Conservation (phyloP, 2,113 vertebrate species). For the Oceanodroma tethys region DNA sequence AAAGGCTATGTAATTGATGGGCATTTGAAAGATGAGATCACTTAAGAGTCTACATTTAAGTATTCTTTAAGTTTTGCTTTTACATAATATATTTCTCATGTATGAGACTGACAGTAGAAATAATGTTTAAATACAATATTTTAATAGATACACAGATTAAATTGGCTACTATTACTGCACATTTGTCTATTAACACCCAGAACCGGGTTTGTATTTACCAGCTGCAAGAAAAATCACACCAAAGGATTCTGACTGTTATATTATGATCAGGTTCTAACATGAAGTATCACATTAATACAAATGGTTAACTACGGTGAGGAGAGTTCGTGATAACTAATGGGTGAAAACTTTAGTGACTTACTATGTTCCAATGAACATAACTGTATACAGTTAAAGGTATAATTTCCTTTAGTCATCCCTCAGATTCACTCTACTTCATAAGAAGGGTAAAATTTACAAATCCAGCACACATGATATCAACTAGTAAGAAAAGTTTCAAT, state of each 20-base stretch:
- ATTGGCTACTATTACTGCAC: neutral
- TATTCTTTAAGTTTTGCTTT: neutral
- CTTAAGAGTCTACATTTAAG: neutral
- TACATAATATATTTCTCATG: neutral
- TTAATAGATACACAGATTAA: neutral
- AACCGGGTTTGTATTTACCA: neutral
- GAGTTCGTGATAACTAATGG: constrained; percentile 1
- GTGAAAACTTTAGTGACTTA: neutral
- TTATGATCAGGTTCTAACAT: neutral
- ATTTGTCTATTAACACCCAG: neutral
- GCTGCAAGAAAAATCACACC: neutral
- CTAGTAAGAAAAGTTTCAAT: neutral
- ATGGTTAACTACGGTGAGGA: constrained; percentile 4
- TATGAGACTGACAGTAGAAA: neutral
- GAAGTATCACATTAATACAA: constrained; percentile 10
- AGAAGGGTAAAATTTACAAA: neutral
- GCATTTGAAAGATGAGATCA: neutral
- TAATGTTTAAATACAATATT: neutral
- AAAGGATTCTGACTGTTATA: constrained; percentile 19
- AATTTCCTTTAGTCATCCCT: neutral
- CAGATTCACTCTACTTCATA: neutral
- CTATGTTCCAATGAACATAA: constrained; percentile 2
- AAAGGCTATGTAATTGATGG: too few species aligned
- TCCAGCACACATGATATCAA: neutral
- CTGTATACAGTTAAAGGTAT: neutral